These are phyloP conservation scores for Pangasius macronema DNA, from an alignment of 2,797 vertebrate species.

Conservation along the genomic window DNA sequence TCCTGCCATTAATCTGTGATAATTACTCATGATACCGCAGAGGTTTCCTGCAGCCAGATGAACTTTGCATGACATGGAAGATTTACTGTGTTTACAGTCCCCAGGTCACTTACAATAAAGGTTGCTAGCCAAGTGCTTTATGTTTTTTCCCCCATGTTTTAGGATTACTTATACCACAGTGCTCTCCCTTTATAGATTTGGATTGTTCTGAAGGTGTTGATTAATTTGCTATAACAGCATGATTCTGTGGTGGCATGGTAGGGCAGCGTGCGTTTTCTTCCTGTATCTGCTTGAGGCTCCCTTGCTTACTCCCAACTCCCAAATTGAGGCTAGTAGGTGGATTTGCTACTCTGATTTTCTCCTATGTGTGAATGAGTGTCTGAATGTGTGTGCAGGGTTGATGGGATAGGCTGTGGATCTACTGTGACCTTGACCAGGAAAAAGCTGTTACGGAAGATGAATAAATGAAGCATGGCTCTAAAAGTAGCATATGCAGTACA, in stretches of 20 bases:
- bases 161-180: not conserved
- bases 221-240: not conserved
- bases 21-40: constrained; percentile 38
- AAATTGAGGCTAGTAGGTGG: not conserved
- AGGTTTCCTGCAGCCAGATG: constrained; percentile 19
- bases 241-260: not conserved
- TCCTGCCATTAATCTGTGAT: constrained; percentile 36
- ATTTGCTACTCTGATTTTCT: not conserved
- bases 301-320: not conserved
- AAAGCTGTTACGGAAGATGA: not conserved
- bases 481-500: not conserved
- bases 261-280: not conserved
- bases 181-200: not conserved
- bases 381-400: not conserved
- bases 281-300: not conserved
- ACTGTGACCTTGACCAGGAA: not conserved
- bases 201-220: not conserved
- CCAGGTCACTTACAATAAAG: not conserved
- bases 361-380: not conserved
- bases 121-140: not conserved
- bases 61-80: constrained; percentile 19
- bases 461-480: not conserved
- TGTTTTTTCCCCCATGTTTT: not conserved
- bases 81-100: constrained; percentile 17
- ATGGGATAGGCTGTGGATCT: not conserved